Conservation (phyloP, 2,113 vertebrate species). For the Motacilla tschutschensis region DNA sequence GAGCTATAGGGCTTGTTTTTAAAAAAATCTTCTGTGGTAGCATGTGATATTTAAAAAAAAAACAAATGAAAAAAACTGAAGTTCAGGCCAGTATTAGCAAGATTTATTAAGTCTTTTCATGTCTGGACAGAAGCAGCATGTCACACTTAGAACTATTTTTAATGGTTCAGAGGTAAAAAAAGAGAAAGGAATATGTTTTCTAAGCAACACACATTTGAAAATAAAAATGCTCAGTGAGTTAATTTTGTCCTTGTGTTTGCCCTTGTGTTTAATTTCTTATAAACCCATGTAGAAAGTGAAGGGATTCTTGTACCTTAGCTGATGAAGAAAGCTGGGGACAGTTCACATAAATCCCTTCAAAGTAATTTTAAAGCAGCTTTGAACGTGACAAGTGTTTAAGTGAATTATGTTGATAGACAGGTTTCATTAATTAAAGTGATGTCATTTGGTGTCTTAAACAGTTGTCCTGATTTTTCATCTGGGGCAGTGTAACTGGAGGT, state of each 20-base stretch:
- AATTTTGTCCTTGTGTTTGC: neutral
- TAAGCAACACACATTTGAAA: neutral
- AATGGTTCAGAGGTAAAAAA: neutral
- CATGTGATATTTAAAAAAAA: neutral
- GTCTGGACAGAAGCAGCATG: neutral
- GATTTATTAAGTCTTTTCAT: constrained; percentile 4
- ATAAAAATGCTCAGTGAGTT: neutral
- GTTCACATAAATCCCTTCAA: neutral
- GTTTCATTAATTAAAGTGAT: constrained; percentile 51
- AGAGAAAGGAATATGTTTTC: neutral
- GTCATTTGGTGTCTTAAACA: constrained; percentile 37
- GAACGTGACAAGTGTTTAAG: constrained; percentile 39
- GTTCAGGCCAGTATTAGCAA: neutral
- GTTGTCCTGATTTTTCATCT: constrained; percentile 31
- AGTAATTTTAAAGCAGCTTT: constrained; percentile 51
- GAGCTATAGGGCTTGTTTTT: neutral
- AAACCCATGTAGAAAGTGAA: constrained; percentile 6
- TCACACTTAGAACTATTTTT: constrained; percentile 4
- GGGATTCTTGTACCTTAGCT: neutral
- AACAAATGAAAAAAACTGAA: neutral
- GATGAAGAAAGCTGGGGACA: neutral
- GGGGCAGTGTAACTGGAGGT: constrained; percentile 30
- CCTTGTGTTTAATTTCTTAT: neutral
- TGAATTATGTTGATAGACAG: constrained; percentile 50
- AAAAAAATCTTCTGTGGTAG: neutral